Evolutionary conservation across 2,797 vertebrate genomes (phyloP).

Genomic region (Catamblyrhynchus diadema): DNA sequence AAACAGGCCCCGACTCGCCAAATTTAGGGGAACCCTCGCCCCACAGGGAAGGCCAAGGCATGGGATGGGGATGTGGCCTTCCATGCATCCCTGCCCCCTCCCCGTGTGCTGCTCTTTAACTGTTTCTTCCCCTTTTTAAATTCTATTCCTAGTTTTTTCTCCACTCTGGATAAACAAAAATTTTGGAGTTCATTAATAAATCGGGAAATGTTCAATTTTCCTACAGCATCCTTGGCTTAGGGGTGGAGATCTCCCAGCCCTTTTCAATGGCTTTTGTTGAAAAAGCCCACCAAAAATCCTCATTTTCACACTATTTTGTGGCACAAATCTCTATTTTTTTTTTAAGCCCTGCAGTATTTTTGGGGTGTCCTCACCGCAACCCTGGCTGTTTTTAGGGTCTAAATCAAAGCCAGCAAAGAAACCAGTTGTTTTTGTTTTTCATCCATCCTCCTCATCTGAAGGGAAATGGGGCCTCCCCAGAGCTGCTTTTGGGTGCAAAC

Average conservation of each 20-base stretch:
- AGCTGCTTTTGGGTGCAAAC: background rate
- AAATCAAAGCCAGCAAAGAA: background rate
- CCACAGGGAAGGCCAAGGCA: background rate
- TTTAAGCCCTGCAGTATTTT: background rate
- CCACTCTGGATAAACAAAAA: fast-evolving
- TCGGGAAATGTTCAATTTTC: fast-evolving
- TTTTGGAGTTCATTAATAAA: background rate
- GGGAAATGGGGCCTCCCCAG: background rate
- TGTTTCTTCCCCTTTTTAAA: background rate
- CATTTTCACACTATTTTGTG: fast-evolving
- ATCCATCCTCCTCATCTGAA: background rate
- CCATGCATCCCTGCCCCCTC: background rate
- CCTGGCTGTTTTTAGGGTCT: background rate
- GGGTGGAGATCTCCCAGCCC: background rate
- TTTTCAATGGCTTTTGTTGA: background rate
- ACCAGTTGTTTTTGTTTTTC: background rate
- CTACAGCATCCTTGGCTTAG: background rate
- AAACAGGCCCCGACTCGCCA: background rate
- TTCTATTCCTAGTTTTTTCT: background rate
- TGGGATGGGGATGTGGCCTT: background rate
- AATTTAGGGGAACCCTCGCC: background rate
- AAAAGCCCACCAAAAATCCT: background rate
- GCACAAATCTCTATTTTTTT: background rate
- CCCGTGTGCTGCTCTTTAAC: background rate
- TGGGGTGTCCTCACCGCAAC: fast-evolving